Conservation (phyloP, 2,888 invertebrate genomes). For the Nycteola revayana region DNA sequence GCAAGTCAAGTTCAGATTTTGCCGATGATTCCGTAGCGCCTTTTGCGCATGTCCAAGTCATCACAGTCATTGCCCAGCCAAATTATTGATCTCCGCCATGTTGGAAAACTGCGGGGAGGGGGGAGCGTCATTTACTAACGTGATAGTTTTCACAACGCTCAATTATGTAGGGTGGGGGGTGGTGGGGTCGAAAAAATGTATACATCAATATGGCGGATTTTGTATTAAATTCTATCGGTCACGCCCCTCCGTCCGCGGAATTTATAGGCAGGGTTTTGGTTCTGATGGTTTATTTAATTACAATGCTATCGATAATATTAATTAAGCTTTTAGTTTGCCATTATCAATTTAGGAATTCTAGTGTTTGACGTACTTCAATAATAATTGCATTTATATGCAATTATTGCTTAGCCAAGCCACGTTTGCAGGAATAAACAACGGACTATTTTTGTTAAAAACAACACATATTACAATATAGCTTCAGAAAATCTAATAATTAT, state of each 20-base stretch:
- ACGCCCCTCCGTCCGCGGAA: slow-evolving; percentile 52
- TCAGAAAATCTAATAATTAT: no score
- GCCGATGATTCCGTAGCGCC: slow-evolving; percentile 61
- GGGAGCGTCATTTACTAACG: slow-evolving; percentile 71
- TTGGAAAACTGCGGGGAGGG: slow-evolving; percentile 69
- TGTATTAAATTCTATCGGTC: slow-evolving; percentile 75
- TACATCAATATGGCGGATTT: slow-evolving; percentile 74
- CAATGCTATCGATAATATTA: background rate
- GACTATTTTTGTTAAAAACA: no score
- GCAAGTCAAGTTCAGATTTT: slow-evolving; percentile 80
- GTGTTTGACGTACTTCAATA: no score
- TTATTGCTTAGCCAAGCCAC: no score
- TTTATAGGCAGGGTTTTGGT: slow-evolving; percentile 54
- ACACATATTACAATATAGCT: no score
- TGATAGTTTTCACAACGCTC: slow-evolving; percentile 81
- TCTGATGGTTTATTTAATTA: slow-evolving; percentile 56
- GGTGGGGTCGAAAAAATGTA: slow-evolving; percentile 63
- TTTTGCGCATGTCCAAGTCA: slow-evolving; percentile 75
- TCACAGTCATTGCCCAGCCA: slow-evolving; percentile 81
- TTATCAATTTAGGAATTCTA: no score
- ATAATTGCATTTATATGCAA: no score
- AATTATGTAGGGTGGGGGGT: slow-evolving; percentile 69
- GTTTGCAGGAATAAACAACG: no score
- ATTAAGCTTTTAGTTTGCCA: no score
- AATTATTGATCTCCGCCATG: slow-evolving; percentile 81